Evolutionary conservation across 2,113 vertebrate genomes (phyloP).

Genomic region (Anthoscopus minutus): DNA sequence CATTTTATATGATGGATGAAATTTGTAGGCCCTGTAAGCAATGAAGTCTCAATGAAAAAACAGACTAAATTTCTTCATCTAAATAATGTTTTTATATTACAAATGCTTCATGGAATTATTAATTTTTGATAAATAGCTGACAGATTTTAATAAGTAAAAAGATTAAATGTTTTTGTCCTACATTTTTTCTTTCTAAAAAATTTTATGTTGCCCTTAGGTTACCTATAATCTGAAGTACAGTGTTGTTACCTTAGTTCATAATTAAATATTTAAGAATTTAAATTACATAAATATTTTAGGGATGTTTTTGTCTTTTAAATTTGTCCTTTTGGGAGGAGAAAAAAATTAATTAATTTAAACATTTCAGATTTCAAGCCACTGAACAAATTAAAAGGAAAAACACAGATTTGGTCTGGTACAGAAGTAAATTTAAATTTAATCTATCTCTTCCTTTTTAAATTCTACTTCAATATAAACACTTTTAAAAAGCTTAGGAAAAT

Average conservation of each 20-base stretch:
- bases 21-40: neutral
- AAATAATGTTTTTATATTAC: neutral
- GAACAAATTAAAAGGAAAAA: neutral
- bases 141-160: neutral
- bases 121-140: neutral
- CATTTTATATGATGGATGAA: neutral
- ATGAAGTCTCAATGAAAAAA: neutral
- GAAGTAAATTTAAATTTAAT: neutral
- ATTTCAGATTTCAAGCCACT: neutral
- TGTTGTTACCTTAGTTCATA: neutral
- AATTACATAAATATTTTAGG: neutral
- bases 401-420: neutral
- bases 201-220: neutral
- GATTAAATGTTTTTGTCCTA: rapidly evolving
- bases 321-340: neutral
- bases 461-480: neutral
- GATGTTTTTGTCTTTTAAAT: neutral
- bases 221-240: neutral
- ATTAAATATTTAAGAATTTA: neutral
- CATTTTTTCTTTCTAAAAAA: neutral
- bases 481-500: neutral
- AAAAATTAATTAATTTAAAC: neutral
- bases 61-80: neutral
- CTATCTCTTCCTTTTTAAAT: rapidly evolving
- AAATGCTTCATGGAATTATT: neutral